Evolutionary conservation across 1,140 invertebrate genomes (phyloP), one percentile per base, ranked within the genome.

Genomic region (Drosophila quadrilineata): DNA sequence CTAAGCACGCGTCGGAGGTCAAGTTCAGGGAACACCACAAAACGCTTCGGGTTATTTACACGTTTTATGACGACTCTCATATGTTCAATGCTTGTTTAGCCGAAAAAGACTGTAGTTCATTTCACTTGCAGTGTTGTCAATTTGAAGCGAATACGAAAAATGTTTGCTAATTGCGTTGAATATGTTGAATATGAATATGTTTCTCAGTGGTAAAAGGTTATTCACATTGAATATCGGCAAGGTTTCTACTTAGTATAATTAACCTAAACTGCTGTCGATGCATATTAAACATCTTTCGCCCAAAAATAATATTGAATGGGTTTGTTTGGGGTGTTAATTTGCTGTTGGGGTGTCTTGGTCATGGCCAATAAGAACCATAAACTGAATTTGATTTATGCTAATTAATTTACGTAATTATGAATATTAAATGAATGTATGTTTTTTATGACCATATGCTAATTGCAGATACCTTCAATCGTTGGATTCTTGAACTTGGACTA

Each of bases 401-500:
- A 80, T 75, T 71, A 75, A 67, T 60, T 48, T 33, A 33, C 43
- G 38, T 65, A 40, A 33, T 45, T 28, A 17, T 52, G 26, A 31
- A 43, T 41, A 22, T 46, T 64, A 54, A 24, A 5, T 35, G 19
- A 4, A 26, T 48, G 9, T 33, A 31, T 45, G 14, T 48, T n/a
- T 35, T 26, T 48, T 53, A 16, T 64, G 28, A 8, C 29, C 50
- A 52, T 33, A 17, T 67, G 35, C 54, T 84, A 57, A 53, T 85
- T 85, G 43, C 79, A 84, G 77, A 84, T 84, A 85, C 77, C 79
- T 70, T 84, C 77, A 46, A 84, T 84, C 71, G 79, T 84, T 84
- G 73, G 77, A 57, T 85, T 84, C 77, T 69, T 84, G 49, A 84
- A 85, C 65, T 67, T 84, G 77, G 77, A 84, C 74, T 84, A 72